These are phyloP conservation scores for Nothobranchius furzeri DNA, from an alignment of 2,113 vertebrate genomes.

Conservation along the genomic window DNA sequence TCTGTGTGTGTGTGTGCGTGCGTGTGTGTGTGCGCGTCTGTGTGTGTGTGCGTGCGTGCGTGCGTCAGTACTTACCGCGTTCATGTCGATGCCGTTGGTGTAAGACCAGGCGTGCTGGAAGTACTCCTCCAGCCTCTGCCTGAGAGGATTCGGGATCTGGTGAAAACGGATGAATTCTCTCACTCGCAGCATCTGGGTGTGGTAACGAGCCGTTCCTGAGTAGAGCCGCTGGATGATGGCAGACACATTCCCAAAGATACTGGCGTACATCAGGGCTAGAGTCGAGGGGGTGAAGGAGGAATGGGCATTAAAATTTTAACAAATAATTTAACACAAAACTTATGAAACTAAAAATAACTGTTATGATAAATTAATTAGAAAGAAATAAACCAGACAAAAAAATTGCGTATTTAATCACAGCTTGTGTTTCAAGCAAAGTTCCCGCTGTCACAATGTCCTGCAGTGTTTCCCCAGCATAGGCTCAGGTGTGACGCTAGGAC, in stretches of 20 bases:
- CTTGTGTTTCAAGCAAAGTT: too few species aligned
- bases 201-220: slow-evolving; percentile 88
- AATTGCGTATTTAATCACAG: too few species aligned
- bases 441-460: too few species aligned
- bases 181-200: slow-evolving; percentile 89
- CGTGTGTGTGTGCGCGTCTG: background rate
- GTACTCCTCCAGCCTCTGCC: slow-evolving; percentile 87
- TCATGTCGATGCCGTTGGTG: slow-evolving; percentile 91
- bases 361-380: too few species aligned
- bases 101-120: slow-evolving; percentile 91
- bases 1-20: too few species aligned
- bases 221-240: slow-evolving; percentile 91
- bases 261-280: slow-evolving; percentile 90
- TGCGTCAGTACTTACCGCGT: slow-evolving; percentile 78
- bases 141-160: slow-evolving; percentile 86
- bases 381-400: too few species aligned
- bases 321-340: background rate
- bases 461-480: too few species aligned
- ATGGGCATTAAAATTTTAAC: background rate
- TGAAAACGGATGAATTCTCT: slow-evolving; percentile 88
- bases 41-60: background rate
- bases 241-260: slow-evolving; percentile 90
- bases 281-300: slow-evolving; percentile 1
- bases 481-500: too few species aligned
- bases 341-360: too few species aligned